These are phyloP conservation scores for Galeruca laticollis DNA, from an alignment of 2,888 invertebrate species.

Conservation along the genomic window DNA sequence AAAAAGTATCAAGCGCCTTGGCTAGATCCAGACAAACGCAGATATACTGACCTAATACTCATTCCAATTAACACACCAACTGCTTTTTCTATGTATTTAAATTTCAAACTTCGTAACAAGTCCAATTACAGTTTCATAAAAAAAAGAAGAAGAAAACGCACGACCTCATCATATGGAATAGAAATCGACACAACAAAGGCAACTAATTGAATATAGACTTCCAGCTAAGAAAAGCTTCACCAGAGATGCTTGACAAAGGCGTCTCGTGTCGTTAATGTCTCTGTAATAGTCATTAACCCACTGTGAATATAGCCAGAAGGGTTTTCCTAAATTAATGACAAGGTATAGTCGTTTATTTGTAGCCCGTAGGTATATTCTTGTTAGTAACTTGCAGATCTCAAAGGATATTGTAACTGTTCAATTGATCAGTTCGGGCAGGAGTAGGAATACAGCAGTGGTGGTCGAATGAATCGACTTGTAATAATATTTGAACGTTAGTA, in stretches of 20 bases:
- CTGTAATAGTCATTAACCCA: constrained; percentile 57
- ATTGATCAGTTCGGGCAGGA: constrained; percentile 17
- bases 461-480: no score
- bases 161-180: constrained; percentile 23
- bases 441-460: no score
- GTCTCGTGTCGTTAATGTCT: constrained; percentile 44
- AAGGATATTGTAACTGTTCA: constrained; percentile 36
- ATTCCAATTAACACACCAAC: no score
- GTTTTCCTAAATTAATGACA: constrained; percentile 49
- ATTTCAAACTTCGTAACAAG: constrained; percentile 22
- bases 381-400: constrained; percentile 31
- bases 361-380: constrained; percentile 41
- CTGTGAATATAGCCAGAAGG: constrained; percentile 54
- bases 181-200: constrained; percentile 59
- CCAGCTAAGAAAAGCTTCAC: constrained; percentile 53
- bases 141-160: constrained; percentile 33
- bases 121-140: constrained; percentile 36
- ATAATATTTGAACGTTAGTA: no score
- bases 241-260: constrained; percentile 56
- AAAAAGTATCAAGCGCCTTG: no score
- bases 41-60: no score
- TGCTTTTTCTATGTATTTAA: not conserved
- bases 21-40: no score
- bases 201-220: constrained; percentile 61
- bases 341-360: constrained; percentile 48